Conservation (phyloP, 2,797 vertebrate genomes). For the Martes flavigula region DNA sequence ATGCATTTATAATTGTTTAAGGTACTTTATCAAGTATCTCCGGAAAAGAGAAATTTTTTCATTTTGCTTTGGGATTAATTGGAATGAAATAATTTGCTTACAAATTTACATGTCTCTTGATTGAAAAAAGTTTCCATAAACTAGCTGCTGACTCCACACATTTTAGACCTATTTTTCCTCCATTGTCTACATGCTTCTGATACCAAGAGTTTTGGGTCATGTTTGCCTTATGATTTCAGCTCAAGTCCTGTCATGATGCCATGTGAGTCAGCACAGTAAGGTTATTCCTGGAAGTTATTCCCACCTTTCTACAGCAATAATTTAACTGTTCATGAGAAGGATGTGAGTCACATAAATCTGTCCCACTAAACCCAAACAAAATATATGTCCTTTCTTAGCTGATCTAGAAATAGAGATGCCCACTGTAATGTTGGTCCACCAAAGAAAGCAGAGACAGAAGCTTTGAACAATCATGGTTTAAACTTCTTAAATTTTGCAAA, state of each 20-base stretch:
- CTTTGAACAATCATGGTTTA: background rate
- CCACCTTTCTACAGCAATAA: background rate
- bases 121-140: background rate
- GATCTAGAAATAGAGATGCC: background rate
- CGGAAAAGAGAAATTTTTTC: background rate
- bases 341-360: background rate
- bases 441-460: background rate
- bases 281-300: background rate
- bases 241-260: background rate
- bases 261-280: background rate
- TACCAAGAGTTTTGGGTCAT: background rate
- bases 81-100: constrained; percentile 21
- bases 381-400: background rate
- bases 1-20: background rate
- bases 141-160: background rate
- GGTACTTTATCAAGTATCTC: background rate
- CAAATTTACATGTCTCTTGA: background rate
- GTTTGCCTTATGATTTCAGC: background rate
- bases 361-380: background rate
- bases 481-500: background rate
- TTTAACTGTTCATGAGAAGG: background rate
- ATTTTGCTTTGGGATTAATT: background rate
- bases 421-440: background rate
- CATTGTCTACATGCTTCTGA: background rate
- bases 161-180: background rate